Conservation (phyloP, 2,113 vertebrate genomes). For the Lasiurus cinereus region DNA sequence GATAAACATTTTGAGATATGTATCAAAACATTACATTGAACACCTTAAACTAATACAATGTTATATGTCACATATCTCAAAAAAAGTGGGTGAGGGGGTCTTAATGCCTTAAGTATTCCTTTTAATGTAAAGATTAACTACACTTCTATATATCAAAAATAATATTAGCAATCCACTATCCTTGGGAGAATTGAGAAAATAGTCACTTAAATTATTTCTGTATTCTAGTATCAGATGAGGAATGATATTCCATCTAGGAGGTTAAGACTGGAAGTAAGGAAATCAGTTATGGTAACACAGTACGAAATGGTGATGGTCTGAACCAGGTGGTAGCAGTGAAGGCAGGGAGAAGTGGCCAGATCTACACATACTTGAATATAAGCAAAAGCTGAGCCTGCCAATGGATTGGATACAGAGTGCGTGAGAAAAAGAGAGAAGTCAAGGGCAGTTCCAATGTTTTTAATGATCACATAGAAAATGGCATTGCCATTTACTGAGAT, state of each 20-base stretch:
- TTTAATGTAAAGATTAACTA: neutral
- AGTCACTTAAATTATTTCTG: slow-evolving; percentile 14
- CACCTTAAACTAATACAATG: neutral
- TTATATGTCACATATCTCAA: neutral
- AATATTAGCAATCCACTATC: neutral
- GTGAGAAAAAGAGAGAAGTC: neutral
- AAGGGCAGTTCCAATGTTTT: neutral
- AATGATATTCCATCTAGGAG: neutral
- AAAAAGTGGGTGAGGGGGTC: neutral
- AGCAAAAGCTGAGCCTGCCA: neutral
- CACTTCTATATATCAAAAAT: neutral
- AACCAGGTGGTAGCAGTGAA: neutral
- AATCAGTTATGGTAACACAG: neutral
- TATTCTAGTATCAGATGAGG: slow-evolving; percentile 3
- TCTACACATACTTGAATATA: neutral
- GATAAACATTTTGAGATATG: neutral
- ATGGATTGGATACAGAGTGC: neutral
- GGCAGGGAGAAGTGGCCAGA: neutral
- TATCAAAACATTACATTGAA: neutral
- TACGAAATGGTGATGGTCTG: neutral
- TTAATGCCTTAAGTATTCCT: neutral
- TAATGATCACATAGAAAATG: neutral
- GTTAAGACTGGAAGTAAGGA: slow-evolving; percentile 7
- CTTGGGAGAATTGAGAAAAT: neutral
- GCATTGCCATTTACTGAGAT: neutral